Conservation (phyloP, 2,888 invertebrate species). For the Drosophila multiciliata region DNA sequence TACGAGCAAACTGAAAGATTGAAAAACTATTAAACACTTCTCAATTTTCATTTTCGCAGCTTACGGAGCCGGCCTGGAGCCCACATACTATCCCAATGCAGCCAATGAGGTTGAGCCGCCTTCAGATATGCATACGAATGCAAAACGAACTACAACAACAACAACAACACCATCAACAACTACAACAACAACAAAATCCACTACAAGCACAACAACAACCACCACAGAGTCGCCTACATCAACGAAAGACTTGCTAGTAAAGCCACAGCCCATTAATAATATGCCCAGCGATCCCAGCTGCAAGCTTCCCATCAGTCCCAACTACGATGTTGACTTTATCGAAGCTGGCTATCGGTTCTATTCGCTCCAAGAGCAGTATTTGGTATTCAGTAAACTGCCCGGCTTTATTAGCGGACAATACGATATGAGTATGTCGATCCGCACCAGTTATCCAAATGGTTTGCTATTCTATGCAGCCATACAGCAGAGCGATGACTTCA, state of each 20-base stretch:
- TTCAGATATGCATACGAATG: conserved; percentile 8
- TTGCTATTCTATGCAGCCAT: conserved; percentile 93
- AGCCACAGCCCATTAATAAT: conserved; percentile 51
- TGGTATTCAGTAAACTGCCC: conserved; percentile 89
- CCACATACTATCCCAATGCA: conserved; percentile 79
- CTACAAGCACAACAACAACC: conserved; percentile 59
- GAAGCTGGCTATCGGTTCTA: conserved; percentile 84
- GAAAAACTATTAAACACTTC: neutral
- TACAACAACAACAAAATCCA: conserved; percentile 74
- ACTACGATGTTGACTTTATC: conserved; percentile 81
- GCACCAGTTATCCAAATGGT: conserved; percentile 90
- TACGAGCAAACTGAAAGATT: neutral
- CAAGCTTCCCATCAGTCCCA: conserved; percentile 82
- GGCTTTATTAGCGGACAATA: conserved; percentile 88
- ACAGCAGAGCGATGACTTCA: conserved; percentile 88
- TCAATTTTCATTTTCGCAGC: conserved; percentile 53
- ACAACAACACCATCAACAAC: conserved; percentile 75
- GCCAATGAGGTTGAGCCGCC: conserved; percentile 62
- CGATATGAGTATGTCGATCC: conserved; percentile 92
- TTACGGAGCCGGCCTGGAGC: conserved; percentile 77
- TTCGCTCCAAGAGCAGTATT: conserved; percentile 87
- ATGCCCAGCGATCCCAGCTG: conserved; percentile 82
- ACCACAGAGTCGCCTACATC: conserved; percentile 40
- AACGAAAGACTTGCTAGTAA: neutral
- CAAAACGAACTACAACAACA: conserved; percentile 46